Evolutionary conservation across 2,113 vertebrate species (phyloP).

Genomic region (Oostethus manadensis): DNA sequence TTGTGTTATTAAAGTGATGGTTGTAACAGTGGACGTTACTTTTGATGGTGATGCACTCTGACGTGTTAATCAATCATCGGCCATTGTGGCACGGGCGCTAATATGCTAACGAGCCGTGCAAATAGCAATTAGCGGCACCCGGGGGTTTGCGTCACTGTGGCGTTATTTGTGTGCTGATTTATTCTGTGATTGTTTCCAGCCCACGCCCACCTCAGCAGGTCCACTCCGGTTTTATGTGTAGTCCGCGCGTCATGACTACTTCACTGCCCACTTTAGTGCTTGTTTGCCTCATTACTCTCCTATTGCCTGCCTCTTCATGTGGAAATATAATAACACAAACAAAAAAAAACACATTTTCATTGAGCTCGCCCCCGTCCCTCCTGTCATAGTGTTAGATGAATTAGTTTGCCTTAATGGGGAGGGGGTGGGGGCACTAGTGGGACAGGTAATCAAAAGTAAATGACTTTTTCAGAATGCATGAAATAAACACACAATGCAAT

Average conservation of each 20-base stretch:
- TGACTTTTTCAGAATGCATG: background rate
- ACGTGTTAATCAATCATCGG: conserved; percentile 8
- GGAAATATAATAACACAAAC: background rate
- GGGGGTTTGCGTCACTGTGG: background rate
- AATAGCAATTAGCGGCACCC: background rate
- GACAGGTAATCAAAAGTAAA: background rate
- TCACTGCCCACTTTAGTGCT: too few relatives aligned
- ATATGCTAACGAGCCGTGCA: conserved; percentile 9
- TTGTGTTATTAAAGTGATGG: conserved; percentile 3
- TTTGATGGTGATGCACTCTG: conserved; percentile 4
- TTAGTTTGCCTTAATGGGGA: background rate
- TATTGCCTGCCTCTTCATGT: background rate
- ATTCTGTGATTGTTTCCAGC: background rate
- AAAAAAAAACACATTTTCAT: background rate
- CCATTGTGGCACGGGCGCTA: background rate
- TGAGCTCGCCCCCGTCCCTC: too few relatives aligned
- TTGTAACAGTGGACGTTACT: background rate
- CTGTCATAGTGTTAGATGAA: conserved; percentile 1
- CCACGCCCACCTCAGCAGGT: background rate
- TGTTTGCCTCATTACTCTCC: too few relatives aligned
- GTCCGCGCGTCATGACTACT: too few relatives aligned
- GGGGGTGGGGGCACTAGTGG: background rate
- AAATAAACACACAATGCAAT: too few relatives aligned
- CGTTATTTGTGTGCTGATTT: background rate
- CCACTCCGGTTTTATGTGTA: too few relatives aligned